Conservation (phyloP, 2,113 vertebrate genomes). For the Saguinus midas region DNA sequence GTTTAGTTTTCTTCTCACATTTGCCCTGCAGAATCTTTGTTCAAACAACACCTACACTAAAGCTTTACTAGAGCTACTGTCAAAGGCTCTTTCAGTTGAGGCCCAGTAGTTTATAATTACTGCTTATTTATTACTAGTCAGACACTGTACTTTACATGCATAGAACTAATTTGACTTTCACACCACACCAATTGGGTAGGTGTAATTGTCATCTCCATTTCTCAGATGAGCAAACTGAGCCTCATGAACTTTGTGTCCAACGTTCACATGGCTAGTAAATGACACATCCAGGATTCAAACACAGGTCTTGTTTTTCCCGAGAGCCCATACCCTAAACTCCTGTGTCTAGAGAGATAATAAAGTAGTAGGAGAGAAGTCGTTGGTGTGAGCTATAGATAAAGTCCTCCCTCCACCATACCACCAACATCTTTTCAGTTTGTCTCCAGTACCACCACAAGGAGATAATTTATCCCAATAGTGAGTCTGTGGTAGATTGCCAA, state of each 20-base stretch:
- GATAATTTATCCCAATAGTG: neutral
- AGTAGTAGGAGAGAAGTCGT: neutral
- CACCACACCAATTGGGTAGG: fast-evolving
- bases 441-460: neutral
- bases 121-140: neutral
- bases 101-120: neutral
- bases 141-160: neutral
- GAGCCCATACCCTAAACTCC: neutral
- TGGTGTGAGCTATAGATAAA: too few relatives aligned
- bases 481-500: neutral
- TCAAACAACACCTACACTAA: neutral
- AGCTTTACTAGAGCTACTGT: neutral
- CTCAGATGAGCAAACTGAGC: neutral
- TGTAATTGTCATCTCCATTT: neutral
- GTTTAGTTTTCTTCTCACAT: neutral
- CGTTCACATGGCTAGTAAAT: neutral
- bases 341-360: neutral
- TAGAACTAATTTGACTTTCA: neutral
- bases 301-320: neutral
- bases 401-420: fast-evolving
- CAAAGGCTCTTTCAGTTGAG: neutral
- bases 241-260: neutral
- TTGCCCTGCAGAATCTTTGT: neutral
- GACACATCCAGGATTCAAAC: neutral
- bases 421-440: neutral